Conservation (phyloP, 2,888 invertebrate genomes). For the Uropetala carovei region DNA sequence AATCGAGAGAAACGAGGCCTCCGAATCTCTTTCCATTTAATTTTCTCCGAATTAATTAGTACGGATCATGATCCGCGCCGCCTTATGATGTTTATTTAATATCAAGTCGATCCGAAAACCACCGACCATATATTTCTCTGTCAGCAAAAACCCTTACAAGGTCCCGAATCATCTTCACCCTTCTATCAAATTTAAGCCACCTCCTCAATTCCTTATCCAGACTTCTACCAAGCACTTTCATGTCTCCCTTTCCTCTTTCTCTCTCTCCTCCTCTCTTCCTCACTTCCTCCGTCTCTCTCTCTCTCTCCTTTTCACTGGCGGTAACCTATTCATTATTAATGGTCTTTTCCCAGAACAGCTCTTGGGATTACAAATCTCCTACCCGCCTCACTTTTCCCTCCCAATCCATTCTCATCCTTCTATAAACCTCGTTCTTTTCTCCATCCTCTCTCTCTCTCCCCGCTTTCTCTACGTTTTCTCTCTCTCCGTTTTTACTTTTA, state of each 20-base stretch:
- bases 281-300: neutral
- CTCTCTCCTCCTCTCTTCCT: neutral
- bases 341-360: neutral
- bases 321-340: slow-evolving; percentile 40
- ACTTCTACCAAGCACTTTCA: neutral
- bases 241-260: neutral
- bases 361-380: slow-evolving; percentile 17
- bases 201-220: neutral
- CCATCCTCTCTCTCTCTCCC: neutral
- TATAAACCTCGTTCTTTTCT: neutral
- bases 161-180: neutral
- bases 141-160: neutral
- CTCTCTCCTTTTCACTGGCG: neutral
- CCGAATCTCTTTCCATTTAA: too few relatives aligned
- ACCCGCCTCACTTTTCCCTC: neutral
- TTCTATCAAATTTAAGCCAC: slow-evolving; percentile 13
- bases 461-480: neutral
- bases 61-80: too few relatives aligned
- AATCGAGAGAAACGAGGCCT: too few relatives aligned
- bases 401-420: too few relatives aligned
- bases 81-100: too few relatives aligned
- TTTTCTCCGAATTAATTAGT: too few relatives aligned
- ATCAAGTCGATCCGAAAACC: too few relatives aligned
- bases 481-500: neutral
- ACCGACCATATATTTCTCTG: neutral